Conservation (phyloP, 2,888 invertebrate species). For the Anodontia alba region DNA sequence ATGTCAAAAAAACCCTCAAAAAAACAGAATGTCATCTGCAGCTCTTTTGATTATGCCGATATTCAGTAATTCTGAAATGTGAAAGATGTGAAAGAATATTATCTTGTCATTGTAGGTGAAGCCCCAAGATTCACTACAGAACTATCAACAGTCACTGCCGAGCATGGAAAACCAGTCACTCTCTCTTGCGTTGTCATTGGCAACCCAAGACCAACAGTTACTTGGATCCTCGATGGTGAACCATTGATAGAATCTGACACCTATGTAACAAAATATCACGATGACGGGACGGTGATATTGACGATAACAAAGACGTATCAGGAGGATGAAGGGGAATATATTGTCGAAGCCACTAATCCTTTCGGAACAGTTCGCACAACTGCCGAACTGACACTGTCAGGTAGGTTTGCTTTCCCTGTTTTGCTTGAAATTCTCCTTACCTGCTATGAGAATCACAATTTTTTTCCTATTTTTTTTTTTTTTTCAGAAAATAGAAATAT, state of each 20-base stretch:
- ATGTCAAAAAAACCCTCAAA: no score
- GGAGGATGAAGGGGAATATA: constrained; percentile 97
- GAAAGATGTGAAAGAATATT: no score
- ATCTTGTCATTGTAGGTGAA: constrained; percentile 59
- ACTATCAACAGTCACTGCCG: constrained; percentile 68
- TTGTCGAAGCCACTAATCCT: constrained; percentile 96
- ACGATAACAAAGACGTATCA: constrained; percentile 97
- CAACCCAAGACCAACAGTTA: constrained; percentile 86
- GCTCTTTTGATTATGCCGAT: no score
- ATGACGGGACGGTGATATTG: constrained; percentile 89
- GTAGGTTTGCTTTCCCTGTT: constrained; percentile 63
- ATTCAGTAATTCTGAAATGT: no score
- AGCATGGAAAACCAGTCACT: constrained; percentile 74
- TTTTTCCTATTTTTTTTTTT: no score
- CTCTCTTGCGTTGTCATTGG: constrained; percentile 79
- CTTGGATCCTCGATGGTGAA: constrained; percentile 93
- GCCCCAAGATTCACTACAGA: constrained; percentile 72
- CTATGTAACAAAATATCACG: constrained; percentile 68
- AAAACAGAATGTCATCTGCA: no score
- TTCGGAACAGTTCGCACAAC: constrained; percentile 95
- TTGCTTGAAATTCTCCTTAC: no score
- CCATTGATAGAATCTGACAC: constrained; percentile 84
- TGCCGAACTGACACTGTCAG: constrained; percentile 81
- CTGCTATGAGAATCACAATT: no score
- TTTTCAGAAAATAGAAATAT: no score